These are phyloP conservation scores for Scaptomyza parva DNA, from an alignment of 2,888 invertebrate genomes.

Conservation along the genomic window DNA sequence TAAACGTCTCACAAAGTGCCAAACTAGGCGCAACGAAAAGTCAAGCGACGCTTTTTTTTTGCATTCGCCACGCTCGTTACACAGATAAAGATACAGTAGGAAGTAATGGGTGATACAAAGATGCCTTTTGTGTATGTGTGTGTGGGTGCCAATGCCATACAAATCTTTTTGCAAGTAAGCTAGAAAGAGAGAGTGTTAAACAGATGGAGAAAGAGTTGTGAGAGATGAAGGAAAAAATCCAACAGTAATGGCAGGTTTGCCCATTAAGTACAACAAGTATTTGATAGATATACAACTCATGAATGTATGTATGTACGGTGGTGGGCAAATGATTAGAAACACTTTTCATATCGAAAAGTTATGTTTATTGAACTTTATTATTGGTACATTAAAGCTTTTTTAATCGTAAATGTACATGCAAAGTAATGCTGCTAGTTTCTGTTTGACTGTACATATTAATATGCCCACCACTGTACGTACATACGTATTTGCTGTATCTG, in stretches of 20 bases:
- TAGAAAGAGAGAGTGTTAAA: conserved; percentile 1
- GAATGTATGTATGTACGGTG: conserved; percentile 13
- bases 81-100: conserved; percentile 39
- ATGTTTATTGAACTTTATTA: neutral
- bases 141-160: conserved; percentile 59
- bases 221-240: conserved; percentile 20
- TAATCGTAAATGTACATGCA: neutral
- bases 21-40: conserved; percentile 64
- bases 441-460: neutral
- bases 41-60: conserved; percentile 55
- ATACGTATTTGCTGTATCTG: conserved; percentile 32
- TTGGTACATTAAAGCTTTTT: neutral
- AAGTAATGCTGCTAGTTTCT: neutral
- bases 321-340: neutral
- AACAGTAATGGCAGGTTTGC: conserved; percentile 36
- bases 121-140: conserved; percentile 4
- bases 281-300: conserved; percentile 25
- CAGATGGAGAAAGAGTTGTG: conserved; percentile 25
- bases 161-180: conserved; percentile 30
- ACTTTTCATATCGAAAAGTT: neutral
- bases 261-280: conserved; percentile 63
- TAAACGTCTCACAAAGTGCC: conserved; percentile 31
- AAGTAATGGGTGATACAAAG: conserved; percentile 32
- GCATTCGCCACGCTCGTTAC: conserved; percentile 60
- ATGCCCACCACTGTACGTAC: conserved; percentile 12